Conservation (phyloP, 2,797 vertebrate species). For the Hyperoplus lanceolatus region DNA sequence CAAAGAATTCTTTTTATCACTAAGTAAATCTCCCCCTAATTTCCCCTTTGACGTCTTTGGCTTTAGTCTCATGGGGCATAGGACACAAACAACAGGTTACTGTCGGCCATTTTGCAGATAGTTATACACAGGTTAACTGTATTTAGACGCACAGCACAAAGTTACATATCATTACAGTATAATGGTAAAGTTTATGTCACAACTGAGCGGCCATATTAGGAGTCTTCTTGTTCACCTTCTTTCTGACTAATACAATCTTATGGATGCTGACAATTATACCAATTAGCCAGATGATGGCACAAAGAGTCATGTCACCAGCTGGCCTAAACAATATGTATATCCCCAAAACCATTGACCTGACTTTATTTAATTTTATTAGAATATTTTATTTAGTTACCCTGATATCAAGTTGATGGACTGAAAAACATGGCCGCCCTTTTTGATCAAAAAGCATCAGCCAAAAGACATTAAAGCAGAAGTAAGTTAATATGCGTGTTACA, state of each 20-base stretch:
- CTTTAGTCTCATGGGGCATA: slow-evolving; percentile 1
- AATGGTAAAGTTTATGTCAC: neutral
- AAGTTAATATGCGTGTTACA: too few relatives aligned
- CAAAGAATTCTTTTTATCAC: slow-evolving; percentile 58
- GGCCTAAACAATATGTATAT: too few relatives aligned
- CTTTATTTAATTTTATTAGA: too few relatives aligned
- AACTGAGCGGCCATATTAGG: neutral
- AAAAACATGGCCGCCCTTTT: too few relatives aligned
- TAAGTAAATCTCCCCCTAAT: slow-evolving; percentile 37
- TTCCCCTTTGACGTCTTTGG: slow-evolving; percentile 24
- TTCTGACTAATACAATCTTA: neutral
- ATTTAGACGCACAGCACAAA: neutral
- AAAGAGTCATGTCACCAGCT: neutral
- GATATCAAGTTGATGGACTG: too few relatives aligned
- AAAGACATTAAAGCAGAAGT: too few relatives aligned
- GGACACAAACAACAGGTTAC: neutral
- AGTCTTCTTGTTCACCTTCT: neutral
- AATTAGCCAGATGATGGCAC: neutral
- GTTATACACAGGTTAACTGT: neutral
- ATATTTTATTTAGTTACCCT: too few relatives aligned
- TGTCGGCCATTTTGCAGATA: neutral
- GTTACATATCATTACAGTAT: neutral
- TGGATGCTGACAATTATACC: neutral
- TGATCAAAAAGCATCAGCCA: neutral
- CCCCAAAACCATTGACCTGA: too few relatives aligned